A percentile compares a stretch with the other conserved stretches of the same genome.
Evolutionary conservation across 1,140 invertebrate genomes (phyloP).

Genomic region (Patella vulgata): DNA sequence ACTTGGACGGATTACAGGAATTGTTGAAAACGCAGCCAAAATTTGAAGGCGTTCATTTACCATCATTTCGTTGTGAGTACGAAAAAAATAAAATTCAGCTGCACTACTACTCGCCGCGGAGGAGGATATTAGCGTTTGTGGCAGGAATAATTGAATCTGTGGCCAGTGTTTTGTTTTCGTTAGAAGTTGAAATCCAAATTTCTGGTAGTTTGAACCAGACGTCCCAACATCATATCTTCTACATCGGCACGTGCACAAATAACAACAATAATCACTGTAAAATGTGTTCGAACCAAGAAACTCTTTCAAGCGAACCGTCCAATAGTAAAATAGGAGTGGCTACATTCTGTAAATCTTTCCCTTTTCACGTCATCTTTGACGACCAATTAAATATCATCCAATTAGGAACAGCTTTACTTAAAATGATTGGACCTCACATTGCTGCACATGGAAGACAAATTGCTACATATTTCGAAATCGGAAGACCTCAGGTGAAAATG

Average conservation of each 20-base stretch:
- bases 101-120: constrained; percentile 64
- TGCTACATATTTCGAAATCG: constrained; percentile 43
- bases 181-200: constrained; percentile 36
- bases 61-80: constrained; percentile 68
- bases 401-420: constrained; percentile 71
- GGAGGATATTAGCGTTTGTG: constrained; percentile 59
- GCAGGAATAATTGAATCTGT: constrained; percentile 72
- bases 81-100: constrained; percentile 64
- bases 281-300: constrained; percentile 27
- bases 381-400: constrained; percentile 85
- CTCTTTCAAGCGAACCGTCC: constrained; percentile 37
- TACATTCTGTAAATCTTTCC: constrained; percentile 94
- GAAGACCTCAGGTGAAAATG: constrained; percentile 46
- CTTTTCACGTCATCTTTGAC: constrained; percentile 95
- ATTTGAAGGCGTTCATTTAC: constrained; percentile 52
- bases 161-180: constrained; percentile 72
- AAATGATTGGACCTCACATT: constrained; percentile 45
- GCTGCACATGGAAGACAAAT: constrained; percentile 32
- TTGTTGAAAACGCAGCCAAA: constrained; percentile 51
- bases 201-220: constrained; percentile 33
- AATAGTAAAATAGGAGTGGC: constrained; percentile 50
- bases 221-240: constrained; percentile 50
- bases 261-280: constrained; percentile 31
- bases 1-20: constrained; percentile 63
- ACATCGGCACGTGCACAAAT: constrained; percentile 31